These are phyloP conservation scores for Tethea ocularis DNA, from an alignment of 2,888 invertebrate species.

Conservation along the genomic window DNA sequence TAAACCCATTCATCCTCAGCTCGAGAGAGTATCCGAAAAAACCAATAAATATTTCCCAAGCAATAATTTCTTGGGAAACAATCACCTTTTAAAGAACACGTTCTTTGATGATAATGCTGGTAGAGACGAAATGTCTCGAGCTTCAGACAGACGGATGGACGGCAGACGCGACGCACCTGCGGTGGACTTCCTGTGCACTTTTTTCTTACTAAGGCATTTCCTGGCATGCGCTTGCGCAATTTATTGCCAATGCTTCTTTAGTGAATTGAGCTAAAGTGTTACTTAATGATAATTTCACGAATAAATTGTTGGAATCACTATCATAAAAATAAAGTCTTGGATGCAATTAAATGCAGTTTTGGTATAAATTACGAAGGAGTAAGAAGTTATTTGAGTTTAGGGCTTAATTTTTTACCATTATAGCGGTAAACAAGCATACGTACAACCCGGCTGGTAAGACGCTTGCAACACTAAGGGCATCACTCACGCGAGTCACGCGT, in stretches of 20 bases:
- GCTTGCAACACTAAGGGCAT: no score
- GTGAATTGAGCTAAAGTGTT: neutral
- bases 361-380: no score
- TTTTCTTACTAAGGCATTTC: slow-evolving; percentile 50
- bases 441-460: no score
- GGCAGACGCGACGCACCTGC: slow-evolving; percentile 63
- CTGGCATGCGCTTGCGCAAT: slow-evolving; percentile 49
- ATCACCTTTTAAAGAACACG: slow-evolving; percentile 4
- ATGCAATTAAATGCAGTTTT: no score
- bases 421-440: no score
- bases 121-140: slow-evolving; percentile 39
- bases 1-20: neutral
- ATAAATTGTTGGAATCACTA: neutral
- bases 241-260: slow-evolving; percentile 1
- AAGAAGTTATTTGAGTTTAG: no score
- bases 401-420: no score
- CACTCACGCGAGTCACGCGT: no score
- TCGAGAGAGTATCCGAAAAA: neutral
- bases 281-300: neutral
- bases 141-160: slow-evolving; percentile 47
- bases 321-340: no score
- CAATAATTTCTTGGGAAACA: slow-evolving; percentile 21
- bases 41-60: neutral
- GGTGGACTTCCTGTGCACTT: slow-evolving; percentile 58
- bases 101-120: slow-evolving; percentile 31